These are phyloP conservation scores for Polylopha cassiicola DNA, from an alignment of 2,888 invertebrate genomes.

Conservation along the genomic window DNA sequence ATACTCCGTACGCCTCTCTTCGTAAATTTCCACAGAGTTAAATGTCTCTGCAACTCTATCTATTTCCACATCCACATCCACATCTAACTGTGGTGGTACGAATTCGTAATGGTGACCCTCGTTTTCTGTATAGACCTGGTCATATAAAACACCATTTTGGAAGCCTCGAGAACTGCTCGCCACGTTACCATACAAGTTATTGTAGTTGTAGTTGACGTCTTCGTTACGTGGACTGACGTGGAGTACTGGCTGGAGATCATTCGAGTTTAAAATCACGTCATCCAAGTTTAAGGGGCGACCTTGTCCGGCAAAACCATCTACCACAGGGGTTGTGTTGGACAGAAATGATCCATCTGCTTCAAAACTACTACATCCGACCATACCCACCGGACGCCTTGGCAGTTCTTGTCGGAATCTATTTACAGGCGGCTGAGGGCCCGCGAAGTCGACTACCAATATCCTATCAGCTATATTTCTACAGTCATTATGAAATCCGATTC, in stretches of 20 bases:
- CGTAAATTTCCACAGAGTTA: conserved; percentile 65
- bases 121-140: conserved; percentile 64
- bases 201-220: conserved; percentile 72
- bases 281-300: conserved; percentile 66
- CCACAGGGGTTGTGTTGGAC: conserved; percentile 70
- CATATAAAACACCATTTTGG: conserved; percentile 57
- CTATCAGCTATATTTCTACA: conserved; percentile 89
- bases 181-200: conserved; percentile 57
- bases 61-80: conserved; percentile 53
- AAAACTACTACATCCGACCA: conserved; percentile 64
- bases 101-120: conserved; percentile 65
- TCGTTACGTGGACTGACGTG: conserved; percentile 51
- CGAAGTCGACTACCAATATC: conserved; percentile 87
- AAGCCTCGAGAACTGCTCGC: conserved; percentile 49
- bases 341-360: conserved; percentile 68
- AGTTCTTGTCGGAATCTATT: conserved; percentile 53
- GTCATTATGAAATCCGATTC: conserved; percentile 95
- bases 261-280: conserved; percentile 59
- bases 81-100: conserved; percentile 46
- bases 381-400: conserved; percentile 56
- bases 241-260: conserved; percentile 51
- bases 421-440: conserved; percentile 57
- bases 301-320: conserved; percentile 70
- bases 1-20: conserved; percentile 50
- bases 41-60: conserved; percentile 56